A percentile compares a stretch with the other conserved stretches of the same genome.
phyloP scores from a whole-genome alignment of 2,113 vertebrate genomes.

The Eulacestoma nigropectus region DNA sequence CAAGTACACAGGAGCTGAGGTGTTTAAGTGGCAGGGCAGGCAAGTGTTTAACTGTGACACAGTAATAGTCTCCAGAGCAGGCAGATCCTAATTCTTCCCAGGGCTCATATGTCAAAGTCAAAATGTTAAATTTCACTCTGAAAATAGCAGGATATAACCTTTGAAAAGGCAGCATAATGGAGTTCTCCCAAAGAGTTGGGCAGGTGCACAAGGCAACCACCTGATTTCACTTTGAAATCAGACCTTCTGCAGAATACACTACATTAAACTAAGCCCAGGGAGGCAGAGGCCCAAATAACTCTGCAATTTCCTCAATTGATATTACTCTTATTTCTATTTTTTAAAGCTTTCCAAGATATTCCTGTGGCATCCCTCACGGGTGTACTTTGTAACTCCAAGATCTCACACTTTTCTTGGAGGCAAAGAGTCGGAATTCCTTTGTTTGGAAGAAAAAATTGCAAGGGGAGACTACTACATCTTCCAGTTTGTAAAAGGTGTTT shows the following conservation, averaged over 20 bases:
- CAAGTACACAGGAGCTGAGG: background rate
- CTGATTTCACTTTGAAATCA: conserved; percentile 17
- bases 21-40: background rate
- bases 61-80: background rate
- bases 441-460: background rate
- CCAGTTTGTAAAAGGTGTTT: background rate
- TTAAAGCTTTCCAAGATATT: background rate
- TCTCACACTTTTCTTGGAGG: background rate
- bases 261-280: background rate
- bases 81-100: background rate
- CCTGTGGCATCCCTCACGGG: background rate
- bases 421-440: background rate
- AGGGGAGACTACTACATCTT: background rate
- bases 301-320: background rate
- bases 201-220: background rate
- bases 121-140: conserved; percentile 19
- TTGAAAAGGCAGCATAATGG: background rate
- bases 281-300: background rate
- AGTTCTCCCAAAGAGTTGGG: background rate
- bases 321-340: background rate
- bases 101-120: conserved; percentile 4
- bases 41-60: background rate
- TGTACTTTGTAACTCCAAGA: background rate
- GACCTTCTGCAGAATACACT: background rate
- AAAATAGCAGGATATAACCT: conserved; percentile 35